Evolutionary conservation across 2,797 vertebrate species (phyloP), one percentile per base, ranked within the genome.

Genomic region (Gymnothorax reevesii): DNA sequence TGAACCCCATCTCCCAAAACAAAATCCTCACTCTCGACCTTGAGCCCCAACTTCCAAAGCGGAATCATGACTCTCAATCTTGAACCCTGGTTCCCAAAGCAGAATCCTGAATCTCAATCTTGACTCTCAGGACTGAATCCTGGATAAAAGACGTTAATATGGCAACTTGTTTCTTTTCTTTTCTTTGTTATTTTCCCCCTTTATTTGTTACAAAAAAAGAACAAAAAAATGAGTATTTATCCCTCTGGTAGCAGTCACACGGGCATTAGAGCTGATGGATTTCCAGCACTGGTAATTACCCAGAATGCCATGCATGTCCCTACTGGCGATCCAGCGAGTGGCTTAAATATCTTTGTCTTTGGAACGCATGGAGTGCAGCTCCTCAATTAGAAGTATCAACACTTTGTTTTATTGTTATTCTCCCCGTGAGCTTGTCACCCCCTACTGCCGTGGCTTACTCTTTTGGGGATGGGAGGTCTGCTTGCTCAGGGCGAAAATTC

Each of bases 271-370:
- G 75, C 87, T 86, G 84, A 88, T 88, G 85, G 66, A 73, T 86
- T 85, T 62, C 82, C 85, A 86, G 66, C 87, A 59, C 80, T 83
- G 79, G 84, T 69, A 88, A 88, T 88, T 88, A 88, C 85, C 57
- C 85, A 85, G 80, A 55, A 83, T 88, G 79, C 71, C 86, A 83
- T 55, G 60, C 82, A 75, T 75, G 33, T 85, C 85, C 87, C 87
- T 88, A 83, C 84, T 82, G 87, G 87, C 87, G 85, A 88, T 88
- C 83, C 66, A 7, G 42, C 79, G 60, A 60, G 82, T 49, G 64
- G n/a, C 71, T 88, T 86, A 86, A 88, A 88, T 86, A 88, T 88
- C 84, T 88, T 83, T 86, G 84, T 83, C 87, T 88, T 83, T 85
- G 59, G 84, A 86, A 73, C 83, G 83, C 86, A 84, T 66, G 79